A percentile compares a stretch with the other conserved stretches of the same genome.
Conservation (phyloP, 2,113 vertebrate genomes). For the Ariopsis seemanni region DNA sequence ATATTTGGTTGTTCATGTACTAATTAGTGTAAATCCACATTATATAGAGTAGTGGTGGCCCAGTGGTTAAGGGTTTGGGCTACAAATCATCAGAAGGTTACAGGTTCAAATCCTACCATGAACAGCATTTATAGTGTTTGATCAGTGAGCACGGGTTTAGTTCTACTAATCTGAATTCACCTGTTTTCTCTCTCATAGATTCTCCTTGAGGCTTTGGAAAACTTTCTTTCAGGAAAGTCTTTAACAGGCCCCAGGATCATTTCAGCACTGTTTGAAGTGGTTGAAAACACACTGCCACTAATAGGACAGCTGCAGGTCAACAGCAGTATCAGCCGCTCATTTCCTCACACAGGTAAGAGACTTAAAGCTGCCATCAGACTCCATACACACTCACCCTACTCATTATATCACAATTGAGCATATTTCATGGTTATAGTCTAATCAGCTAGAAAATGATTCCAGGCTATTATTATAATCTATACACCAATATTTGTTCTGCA, state of each 20-base stretch:
- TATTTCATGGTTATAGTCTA: neutral
- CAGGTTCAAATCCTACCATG: too few species aligned
- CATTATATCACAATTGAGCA: neutral
- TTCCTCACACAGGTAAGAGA: constrained; percentile 57
- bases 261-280: constrained; percentile 58
- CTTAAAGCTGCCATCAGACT: neutral
- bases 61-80: neutral
- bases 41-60: neutral
- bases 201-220: constrained; percentile 59
- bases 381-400: neutral
- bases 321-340: neutral
- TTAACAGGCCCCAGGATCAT: constrained; percentile 54
- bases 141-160: neutral
- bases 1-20: too few species aligned
- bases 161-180: neutral
- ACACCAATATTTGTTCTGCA: constrained; percentile 51
- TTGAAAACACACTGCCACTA: constrained; percentile 60
- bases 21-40: neutral
- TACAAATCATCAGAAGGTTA: neutral
- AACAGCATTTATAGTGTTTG: neutral
- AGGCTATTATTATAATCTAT: neutral
- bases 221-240: constrained; percentile 45
- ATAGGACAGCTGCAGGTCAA: constrained; percentile 49
- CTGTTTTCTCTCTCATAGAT: constrained; percentile 48
- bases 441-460: neutral